phyloP scores from a whole-genome alignment of 2,113 vertebrate species.

The Mystacornis crossleyi region DNA sequence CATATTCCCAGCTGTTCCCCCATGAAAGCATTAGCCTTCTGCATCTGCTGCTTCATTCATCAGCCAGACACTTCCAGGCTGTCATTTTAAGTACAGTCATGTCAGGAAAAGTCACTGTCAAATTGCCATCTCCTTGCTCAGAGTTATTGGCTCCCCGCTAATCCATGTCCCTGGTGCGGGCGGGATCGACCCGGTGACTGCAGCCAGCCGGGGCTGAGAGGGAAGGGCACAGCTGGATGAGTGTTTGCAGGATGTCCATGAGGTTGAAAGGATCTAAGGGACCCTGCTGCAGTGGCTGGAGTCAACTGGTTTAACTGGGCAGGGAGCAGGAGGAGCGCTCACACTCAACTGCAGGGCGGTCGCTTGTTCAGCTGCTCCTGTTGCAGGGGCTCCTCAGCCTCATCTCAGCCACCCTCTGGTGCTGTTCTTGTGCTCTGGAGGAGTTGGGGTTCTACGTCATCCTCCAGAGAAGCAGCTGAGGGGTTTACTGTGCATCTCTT shows the following conservation, averaged over 20 bases:
- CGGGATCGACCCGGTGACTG: background rate
- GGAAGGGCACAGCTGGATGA: background rate
- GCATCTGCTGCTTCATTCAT: conserved; percentile 53
- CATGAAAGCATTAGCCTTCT: conserved; percentile 25
- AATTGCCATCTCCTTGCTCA: background rate
- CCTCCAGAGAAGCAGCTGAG: background rate
- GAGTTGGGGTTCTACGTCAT: background rate
- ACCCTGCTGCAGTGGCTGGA: background rate
- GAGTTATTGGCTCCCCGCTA: background rate
- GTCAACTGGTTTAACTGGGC: background rate
- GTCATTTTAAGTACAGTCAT: conserved; percentile 6
- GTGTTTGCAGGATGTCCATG: background rate
- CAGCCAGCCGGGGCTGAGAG: background rate
- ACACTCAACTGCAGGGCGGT: accelerated
- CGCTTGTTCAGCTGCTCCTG: accelerated
- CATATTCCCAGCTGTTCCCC: conserved; percentile 25
- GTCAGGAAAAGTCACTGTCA: conserved; percentile 50
- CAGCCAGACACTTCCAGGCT: conserved; percentile 18
- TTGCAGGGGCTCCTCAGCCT: background rate
- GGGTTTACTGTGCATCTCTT: background rate
- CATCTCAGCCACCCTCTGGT: accelerated
- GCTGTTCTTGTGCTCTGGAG: background rate
- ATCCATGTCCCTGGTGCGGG: background rate
- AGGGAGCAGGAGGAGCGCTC: accelerated
- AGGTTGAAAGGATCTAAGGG: background rate